Percentiles rank a stretch among this genome's conserved stretches.
These are phyloP conservation scores for Enteromius afrohamiltoni DNA, from an alignment of 2,797 vertebrate genomes.

Conservation along the genomic window DNA sequence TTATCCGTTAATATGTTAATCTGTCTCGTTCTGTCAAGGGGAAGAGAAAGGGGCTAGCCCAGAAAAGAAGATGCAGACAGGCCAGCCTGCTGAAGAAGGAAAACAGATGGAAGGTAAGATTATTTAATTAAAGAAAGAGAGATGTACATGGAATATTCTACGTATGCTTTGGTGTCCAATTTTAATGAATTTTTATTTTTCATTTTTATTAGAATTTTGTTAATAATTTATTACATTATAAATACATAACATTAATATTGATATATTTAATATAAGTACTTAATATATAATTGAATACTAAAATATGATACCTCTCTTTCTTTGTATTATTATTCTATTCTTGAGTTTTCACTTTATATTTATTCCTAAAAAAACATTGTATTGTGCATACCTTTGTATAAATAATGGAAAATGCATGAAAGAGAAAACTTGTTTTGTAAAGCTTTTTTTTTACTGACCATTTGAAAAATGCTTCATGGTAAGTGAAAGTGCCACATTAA, in stretches of 20 bases:
- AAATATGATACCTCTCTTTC: not conserved
- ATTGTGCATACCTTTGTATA: not conserved
- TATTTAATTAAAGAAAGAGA: not conserved
- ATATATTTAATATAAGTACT: not conserved
- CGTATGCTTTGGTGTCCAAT: not conserved
- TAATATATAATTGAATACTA: no score
- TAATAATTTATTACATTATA: no score
- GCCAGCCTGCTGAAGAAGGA: constrained; percentile 9
- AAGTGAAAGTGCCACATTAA: not conserved
- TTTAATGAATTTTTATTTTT: not conserved
- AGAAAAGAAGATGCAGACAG: constrained; percentile 21
- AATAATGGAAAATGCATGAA: not conserved
- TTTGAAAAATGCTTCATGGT: not conserved
- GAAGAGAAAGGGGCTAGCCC: constrained; percentile 16
- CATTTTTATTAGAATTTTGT: no score
- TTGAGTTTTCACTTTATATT: not conserved
- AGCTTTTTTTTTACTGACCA: not conserved
- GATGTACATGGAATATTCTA: not conserved
- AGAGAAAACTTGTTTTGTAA: not conserved
- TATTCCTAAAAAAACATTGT: not conserved
- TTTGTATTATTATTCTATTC: no score
- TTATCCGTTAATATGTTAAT: constrained; percentile 41
- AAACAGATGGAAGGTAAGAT: constrained; percentile 46
- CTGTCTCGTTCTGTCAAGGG: constrained; percentile 30
- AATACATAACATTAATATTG: not conserved